Base-by-base conservation (phyloP, 2,888 invertebrate genomes). In the Eubasilissa splendida region DNA sequence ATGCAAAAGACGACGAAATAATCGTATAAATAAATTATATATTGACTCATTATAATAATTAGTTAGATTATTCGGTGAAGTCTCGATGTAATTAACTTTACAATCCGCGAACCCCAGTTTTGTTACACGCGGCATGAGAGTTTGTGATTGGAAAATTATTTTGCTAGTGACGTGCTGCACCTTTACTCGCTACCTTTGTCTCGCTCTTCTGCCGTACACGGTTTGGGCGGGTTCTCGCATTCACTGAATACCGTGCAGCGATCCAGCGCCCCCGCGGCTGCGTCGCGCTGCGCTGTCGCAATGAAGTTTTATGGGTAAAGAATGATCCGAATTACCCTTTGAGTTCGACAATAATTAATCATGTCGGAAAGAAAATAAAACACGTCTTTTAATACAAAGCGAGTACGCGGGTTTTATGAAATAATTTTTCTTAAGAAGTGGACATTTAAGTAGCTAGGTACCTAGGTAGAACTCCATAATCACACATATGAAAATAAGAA, bases 171-270 rank as follows among this genome's bases (percentile, higher is more conserved):
- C 50, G 14, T 63, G n/a, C 68, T 42, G 68, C 10, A 52, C 10
- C 68, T 50, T 11, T n/a, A 22, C 22, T 66, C 42, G 11, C 42
- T 42, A n/a, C 10, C 68, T 9, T 10, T 59, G 12, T 58, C 75
- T 59, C 58, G n/a, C 12, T 33, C 71, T 63, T 10, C 42, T 10
- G 22, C 75, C 11, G n/a, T 76, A 76, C 76, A 76, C 66, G 68
- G 53, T 22, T 65, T 54, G 63, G 76, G 76, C 65, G 76, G 76
- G 56, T 66, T 65, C 54, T 54, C 66, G n/a, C 76, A 76, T 12
- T 14, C 76, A 63, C 50, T 12, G 53, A 52, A 68, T 68, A 68
- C 50, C 50, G 50, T 52, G 50, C 52, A 50, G 68, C 42, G n/a
- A 68, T 68, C 68, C 63, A 22, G 31, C 22, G 2, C 3, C 50